Evolutionary conservation across 2,888 invertebrate genomes (phyloP).

Genomic region (Archaeoteleia sp.): DNA sequence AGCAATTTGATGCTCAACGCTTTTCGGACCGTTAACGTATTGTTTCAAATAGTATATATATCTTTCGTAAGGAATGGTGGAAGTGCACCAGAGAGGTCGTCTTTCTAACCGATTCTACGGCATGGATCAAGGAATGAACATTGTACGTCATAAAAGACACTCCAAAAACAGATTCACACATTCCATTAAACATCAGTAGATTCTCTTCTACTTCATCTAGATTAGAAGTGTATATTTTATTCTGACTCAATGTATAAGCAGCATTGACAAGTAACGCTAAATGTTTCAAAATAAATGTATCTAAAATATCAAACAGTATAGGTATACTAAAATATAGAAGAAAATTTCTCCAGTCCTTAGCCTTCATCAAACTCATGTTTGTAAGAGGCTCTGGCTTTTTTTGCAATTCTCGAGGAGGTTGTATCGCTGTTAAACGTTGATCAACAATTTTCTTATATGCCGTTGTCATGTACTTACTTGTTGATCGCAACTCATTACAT

Average conservation of each 20-base stretch:
- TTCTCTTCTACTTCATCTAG: too few species aligned
- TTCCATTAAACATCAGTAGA: neutral
- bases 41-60: slow-evolving; percentile 10
- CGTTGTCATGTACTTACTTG: neutral
- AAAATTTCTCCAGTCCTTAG: slow-evolving; percentile 40
- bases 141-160: too few species aligned
- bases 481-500: too few species aligned
- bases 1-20: slow-evolving; percentile 23
- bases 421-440: neutral
- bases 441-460: neutral
- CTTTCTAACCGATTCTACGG: slow-evolving; percentile 11
- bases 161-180: too few species aligned
- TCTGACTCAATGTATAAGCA: slow-evolving; percentile 1
- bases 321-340: slow-evolving; percentile 37
- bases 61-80: slow-evolving; percentile 24
- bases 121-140: slow-evolving; percentile 15
- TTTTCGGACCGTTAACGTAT: slow-evolving; percentile 16
- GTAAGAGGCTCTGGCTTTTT: slow-evolving; percentile 15
- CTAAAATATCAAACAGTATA: slow-evolving; percentile 9
- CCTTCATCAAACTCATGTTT: slow-evolving; percentile 18
- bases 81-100: slow-evolving; percentile 22
- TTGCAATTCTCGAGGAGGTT: slow-evolving; percentile 34
- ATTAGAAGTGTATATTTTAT: too few species aligned
- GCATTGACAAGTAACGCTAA: slow-evolving; percentile 29
- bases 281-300: slow-evolving; percentile 14